These are phyloP conservation scores for Campaea margaritaria DNA, from an alignment of 2,888 invertebrate genomes.

Conservation along the genomic window DNA sequence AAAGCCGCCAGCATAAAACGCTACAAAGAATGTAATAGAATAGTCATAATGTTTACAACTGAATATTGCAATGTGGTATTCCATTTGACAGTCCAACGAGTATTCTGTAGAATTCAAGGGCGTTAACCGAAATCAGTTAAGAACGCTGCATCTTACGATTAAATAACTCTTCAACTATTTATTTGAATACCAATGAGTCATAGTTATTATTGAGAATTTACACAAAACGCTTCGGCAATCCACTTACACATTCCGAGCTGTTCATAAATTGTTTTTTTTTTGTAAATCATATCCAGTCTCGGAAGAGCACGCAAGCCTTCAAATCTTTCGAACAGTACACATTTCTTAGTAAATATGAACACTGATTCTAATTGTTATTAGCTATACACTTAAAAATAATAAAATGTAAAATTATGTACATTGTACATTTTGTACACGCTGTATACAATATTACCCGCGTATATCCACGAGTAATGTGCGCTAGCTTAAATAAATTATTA, in stretches of 20 bases:
- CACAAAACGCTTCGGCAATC: no score
- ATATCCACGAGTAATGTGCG: constrained; percentile 44
- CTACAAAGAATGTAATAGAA: no score
- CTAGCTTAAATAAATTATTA: constrained; percentile 49
- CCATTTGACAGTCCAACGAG: not conserved
- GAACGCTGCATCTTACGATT: not conserved
- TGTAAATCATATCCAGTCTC: constrained; percentile 13
- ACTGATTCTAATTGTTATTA: constrained; percentile 35
- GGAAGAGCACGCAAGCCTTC: constrained; percentile 14
- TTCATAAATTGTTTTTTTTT: no score
- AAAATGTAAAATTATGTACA: constrained; percentile 61
- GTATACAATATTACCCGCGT: constrained; percentile 16
- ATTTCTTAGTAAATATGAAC: constrained; percentile 32
- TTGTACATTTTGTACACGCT: constrained; percentile 69
- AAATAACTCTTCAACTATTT: not conserved
- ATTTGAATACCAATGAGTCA: not conserved
- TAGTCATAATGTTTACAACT: not conserved
- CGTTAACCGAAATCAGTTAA: not conserved
- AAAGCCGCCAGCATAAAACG: no score
- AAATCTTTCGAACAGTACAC: constrained; percentile 23
- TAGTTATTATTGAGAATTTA: not conserved
- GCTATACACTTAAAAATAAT: constrained; percentile 56
- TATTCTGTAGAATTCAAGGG: not conserved
- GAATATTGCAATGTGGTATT: not conserved
- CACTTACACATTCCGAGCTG: no score